phyloP scores from a whole-genome alignment of 2,113 vertebrate species.

The Chamaetylas fuelleborni region DNA sequence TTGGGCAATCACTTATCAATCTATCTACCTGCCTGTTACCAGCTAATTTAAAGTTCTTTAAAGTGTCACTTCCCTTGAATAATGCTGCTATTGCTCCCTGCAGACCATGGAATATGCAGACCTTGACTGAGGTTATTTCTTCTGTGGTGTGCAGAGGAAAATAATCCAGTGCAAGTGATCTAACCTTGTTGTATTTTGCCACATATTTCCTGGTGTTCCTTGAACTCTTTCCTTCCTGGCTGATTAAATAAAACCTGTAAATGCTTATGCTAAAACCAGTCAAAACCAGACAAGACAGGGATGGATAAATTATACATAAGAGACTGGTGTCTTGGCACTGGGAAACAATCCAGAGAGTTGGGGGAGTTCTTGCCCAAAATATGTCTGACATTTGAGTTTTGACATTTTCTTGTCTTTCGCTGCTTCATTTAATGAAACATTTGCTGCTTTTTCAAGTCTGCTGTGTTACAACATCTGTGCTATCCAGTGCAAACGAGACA shows the following conservation, averaged over 20 bases:
- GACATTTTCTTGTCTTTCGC: background rate
- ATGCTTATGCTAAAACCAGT: background rate
- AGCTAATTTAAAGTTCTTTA: conserved; percentile 58
- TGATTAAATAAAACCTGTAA: conserved; percentile 10
- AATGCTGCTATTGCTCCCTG: background rate
- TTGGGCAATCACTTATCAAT: conserved; percentile 14
- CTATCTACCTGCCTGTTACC: conserved; percentile 55
- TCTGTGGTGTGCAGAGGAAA: background rate
- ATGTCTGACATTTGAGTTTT: background rate
- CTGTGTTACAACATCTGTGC: background rate
- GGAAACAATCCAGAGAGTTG: background rate
- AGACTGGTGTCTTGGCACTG: background rate
- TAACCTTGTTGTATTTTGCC: conserved; percentile 8
- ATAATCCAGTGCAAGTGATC: background rate
- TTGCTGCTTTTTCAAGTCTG: background rate
- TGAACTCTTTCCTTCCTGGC: background rate
- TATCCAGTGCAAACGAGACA: background rate
- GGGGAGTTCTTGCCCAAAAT: background rate
- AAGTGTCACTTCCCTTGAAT: conserved; percentile 58
- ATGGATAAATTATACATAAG: background rate
- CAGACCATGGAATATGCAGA: background rate
- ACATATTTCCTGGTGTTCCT: conserved; percentile 27
- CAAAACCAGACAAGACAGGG: background rate
- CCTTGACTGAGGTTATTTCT: conserved; percentile 25
- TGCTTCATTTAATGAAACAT: background rate